A percentile compares a stretch with the other conserved stretches of the same genome.
These are phyloP conservation scores for Thera obeliscata DNA, from an alignment of 2,888 invertebrate genomes.

Conservation along the genomic window DNA sequence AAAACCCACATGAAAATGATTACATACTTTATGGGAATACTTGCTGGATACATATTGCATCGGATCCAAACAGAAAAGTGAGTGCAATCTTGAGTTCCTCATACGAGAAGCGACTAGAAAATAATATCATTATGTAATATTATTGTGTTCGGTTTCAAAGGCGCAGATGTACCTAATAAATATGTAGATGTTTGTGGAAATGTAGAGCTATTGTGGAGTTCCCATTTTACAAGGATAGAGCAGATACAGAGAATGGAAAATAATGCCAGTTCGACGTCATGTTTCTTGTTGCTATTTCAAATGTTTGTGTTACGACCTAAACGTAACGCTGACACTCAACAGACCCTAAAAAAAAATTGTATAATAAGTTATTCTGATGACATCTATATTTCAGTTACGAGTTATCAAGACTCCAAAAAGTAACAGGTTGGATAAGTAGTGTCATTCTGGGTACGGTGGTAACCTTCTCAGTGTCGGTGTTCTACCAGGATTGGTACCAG, in stretches of 20 bases:
- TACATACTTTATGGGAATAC: conserved; percentile 87
- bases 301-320: too few species aligned
- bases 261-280: not conserved
- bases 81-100: conserved; percentile 44
- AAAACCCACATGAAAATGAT: conserved; percentile 90
- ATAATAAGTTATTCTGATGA: not conserved
- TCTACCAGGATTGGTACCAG: conserved; percentile 86
- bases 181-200: conserved; percentile 1
- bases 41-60: conserved; percentile 87
- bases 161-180: conserved; percentile 13
- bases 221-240: conserved; percentile 4
- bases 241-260: not conserved
- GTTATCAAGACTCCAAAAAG: conserved; percentile 61
- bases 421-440: conserved; percentile 67
- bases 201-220: conserved; percentile 5
- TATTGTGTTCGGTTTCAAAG: conserved; percentile 27
- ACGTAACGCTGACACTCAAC: too few species aligned
- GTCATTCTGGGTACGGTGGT: conserved; percentile 80
- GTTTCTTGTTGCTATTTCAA: too few species aligned
- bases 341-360: too few species aligned
- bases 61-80: conserved; percentile 86
- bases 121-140: conserved; percentile 7
- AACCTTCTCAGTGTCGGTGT: conserved; percentile 86
- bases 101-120: conserved; percentile 9
- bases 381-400: conserved; percentile 61